phyloP scores from a whole-genome alignment of 2,797 vertebrate genomes.

The Trachurus trachurus region DNA sequence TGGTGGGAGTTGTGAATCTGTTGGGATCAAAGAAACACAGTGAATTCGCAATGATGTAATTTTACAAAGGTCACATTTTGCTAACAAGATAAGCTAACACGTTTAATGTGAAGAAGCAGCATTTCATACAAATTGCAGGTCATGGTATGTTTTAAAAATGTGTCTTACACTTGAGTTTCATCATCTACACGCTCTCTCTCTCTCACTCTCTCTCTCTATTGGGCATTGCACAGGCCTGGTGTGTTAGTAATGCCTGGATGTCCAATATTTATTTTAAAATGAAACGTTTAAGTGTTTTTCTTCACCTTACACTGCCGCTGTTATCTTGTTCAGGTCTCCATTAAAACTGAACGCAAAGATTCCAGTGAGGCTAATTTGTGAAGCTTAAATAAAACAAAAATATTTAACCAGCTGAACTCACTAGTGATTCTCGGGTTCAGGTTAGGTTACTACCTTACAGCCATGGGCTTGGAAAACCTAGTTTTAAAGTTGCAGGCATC shows the following conservation, averaged over 20 bases:
- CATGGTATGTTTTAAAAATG: slow-evolving; percentile 59
- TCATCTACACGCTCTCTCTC: slow-evolving; percentile 48
- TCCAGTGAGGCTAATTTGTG: not conserved
- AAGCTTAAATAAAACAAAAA: slow-evolving; percentile 14
- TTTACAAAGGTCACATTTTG: slow-evolving; percentile 49
- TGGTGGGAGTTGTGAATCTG: slow-evolving; percentile 18
- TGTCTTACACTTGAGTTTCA: slow-evolving; percentile 83
- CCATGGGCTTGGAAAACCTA: not conserved
- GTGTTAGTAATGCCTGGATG: slow-evolving; percentile 41
- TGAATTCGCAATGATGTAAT: slow-evolving; percentile 34
- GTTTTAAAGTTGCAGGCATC: not conserved
- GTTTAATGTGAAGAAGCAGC: slow-evolving; percentile 56
- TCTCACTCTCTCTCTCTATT: slow-evolving; percentile 12
- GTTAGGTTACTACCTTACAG: not conserved
- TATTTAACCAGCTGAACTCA: slow-evolving; percentile 15
- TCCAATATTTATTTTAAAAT: slow-evolving; percentile 58
- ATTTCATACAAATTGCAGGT: slow-evolving; percentile 68
- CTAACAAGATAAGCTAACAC: slow-evolving; percentile 55
- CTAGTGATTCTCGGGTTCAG: slow-evolving; percentile 19
- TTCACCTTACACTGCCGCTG: slow-evolving; percentile 11
- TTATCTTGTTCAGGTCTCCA: slow-evolving; percentile 6
- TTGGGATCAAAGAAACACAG: slow-evolving; percentile 26
- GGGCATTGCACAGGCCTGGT: slow-evolving; percentile 26
- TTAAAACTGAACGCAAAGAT: slow-evolving; percentile 11
- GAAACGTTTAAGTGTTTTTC: slow-evolving; percentile 35